Evolutionary conservation across 2,797 vertebrate species (phyloP), one percentile per base, ranked within the genome.

Genomic region (Anabacerthia variegaticeps): DNA sequence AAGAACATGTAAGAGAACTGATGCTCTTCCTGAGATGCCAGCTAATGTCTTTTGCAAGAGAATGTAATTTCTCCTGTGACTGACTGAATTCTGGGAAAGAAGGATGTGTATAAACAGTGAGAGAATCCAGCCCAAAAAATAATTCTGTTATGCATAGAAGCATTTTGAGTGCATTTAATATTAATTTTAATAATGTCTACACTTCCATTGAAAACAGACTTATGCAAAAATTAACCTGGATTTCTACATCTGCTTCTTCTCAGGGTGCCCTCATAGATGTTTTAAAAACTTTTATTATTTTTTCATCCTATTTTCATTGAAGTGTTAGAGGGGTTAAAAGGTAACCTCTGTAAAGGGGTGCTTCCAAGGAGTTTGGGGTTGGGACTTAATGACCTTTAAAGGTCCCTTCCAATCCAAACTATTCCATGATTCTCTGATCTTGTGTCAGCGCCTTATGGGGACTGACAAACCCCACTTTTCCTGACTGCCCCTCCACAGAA

Each of bases 401-500:
- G 8, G 9, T 58, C 15, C 15, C 7, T 52, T 46, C 52, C 13
- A 37, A 39, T 11, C 2, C 44, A 58, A 66, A 39, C 37, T 58
- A 14, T 49, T 49, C 18, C 41, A 15, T 43, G 49, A 23, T 43
- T 78, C 26, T 32, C 8, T 27, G 22, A 39, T 13, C 20, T 56
- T 76, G 11, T 62, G 54, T 62, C 49, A 72, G 52, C 1, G 3
- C 7, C 17, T 23, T 32, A 9, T 10, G 12, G 51, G 27, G 12
- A 72, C 11, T 46, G 37, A n/a, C 5, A 52, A 67, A 5, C 7
- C 30, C 37, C 30, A 6, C 21, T 65, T 73, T 68, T 21, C 36
- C 12, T 36, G 18, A 14, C 28, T 43, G 11, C 1, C 6, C 10
- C 7, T 6, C 2, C 12, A 6, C 19, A 11, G 23, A 52, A 24